Percentiles rank a stretch among this genome's conserved stretches.
phyloP scores from a whole-genome alignment of 2,113 vertebrate species.

The Tyto alba region DNA sequence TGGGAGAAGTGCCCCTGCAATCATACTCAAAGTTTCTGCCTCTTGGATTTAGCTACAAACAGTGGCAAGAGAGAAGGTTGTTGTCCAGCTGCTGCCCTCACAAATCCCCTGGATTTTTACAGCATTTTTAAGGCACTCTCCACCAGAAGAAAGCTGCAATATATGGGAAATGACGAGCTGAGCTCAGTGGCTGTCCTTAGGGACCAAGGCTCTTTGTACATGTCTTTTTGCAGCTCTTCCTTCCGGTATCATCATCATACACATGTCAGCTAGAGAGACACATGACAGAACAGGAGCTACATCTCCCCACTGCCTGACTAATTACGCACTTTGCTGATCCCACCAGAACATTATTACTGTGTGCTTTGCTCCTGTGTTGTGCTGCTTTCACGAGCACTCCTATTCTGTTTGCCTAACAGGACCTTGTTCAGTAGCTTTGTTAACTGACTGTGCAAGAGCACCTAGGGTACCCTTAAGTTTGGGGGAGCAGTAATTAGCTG shows the following conservation, averaged over 20 bases:
- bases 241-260: not conserved
- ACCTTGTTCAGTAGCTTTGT: not conserved
- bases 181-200: not conserved
- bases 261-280: not conserved
- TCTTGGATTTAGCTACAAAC: not conserved
- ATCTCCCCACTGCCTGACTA: not conserved
- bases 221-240: not conserved
- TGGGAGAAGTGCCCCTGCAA: not conserved
- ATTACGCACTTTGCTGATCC: not conserved
- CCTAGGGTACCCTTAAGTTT: accelerated
- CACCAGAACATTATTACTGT: not conserved
- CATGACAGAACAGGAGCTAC: not conserved
- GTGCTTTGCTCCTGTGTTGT: not conserved
- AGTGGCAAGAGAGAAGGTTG: not conserved
- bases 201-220: not conserved
- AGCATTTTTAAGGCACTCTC: not conserved
- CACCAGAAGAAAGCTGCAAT: not conserved
- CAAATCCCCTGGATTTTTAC: not conserved
- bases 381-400: not conserved
- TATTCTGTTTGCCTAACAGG: not conserved
- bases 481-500: not conserved
- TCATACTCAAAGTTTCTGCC: not conserved
- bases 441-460: not conserved
- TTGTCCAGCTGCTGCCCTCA: not conserved
- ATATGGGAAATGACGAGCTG: not conserved